Evolutionary conservation across 2,888 invertebrate species (phyloP), one percentile per base, ranked within the genome.

Genomic region (Rosalia funebris): DNA sequence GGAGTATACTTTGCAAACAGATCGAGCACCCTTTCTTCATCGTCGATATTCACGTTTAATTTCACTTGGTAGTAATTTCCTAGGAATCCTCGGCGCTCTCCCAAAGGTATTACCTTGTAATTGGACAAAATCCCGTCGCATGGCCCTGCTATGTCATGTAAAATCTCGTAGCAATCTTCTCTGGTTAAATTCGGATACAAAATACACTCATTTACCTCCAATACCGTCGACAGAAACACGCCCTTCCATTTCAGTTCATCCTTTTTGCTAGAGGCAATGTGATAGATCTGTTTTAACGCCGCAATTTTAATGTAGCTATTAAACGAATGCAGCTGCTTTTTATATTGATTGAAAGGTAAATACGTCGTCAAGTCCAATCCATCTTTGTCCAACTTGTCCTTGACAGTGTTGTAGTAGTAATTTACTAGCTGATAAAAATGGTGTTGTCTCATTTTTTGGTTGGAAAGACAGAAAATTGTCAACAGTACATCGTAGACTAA

Each of bases 61-160:
- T 56, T 66, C 20, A 70, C 42, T 62, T 65, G 70, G 44, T 63
- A 74, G 57, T 78, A 76, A 14, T 72, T 70, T 4, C 77, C 77
- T n/a, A 77, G 52, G 48, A 73, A 77, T 31, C 78, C 78, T 25
- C 63, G 61, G 10, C 59, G 65, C 37, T 73, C 69, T 31, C 62
- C 63, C 5, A 72, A 39, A 0, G 64, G 60, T 4, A 45, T 53
- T 12, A 74, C 16, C 10, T 55, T 41, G 39, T 70, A 74, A 42
- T 54, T 50, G 14, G 61, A 11, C 2, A 74, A 36, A 5, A 66
- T 39, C 57, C 67, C 74, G 41, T 71, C 44, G 16, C 54, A 60
- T 3, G 71, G 64, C 7, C 48, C 50, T 1, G 72, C 12, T 61
- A 71, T 70, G 17, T 68, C 70, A 39, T 57, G 57, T 1, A 70